Percentiles rank a stretch among this genome's conserved stretches.
Conservation (phyloP, 1,140 invertebrate genomes). For the Pissodes strobi region DNA sequence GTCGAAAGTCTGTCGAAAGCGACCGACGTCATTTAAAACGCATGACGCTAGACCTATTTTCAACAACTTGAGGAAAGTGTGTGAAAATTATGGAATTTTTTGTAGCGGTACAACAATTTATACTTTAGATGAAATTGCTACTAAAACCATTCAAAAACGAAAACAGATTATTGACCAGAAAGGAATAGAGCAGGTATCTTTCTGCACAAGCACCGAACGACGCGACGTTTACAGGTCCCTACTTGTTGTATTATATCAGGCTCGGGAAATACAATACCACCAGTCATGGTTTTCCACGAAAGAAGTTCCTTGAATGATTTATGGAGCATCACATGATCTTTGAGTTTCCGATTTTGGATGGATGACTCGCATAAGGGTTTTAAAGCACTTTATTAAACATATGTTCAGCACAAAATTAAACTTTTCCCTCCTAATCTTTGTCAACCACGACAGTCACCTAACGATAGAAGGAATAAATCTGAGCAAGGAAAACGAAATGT, state of each 20-base stretch:
- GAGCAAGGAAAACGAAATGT: no score
- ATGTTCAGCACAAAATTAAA: neutral
- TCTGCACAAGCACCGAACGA: slow-evolving; percentile 45
- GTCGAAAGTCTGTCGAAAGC: neutral
- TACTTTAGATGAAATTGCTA: no score
- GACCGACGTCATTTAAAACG: slow-evolving; percentile 4
- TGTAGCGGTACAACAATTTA: no score
- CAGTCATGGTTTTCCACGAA: slow-evolving; percentile 41
- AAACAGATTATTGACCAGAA: slow-evolving; percentile 38
- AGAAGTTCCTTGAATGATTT: no score
- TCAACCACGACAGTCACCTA: neutral
- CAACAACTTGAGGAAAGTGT: neutral
- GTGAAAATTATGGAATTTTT: slow-evolving; percentile 24
- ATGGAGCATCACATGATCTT: no score
- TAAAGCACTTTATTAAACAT: neutral
- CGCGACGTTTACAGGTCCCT: slow-evolving; percentile 49
- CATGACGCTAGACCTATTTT: slow-evolving; percentile 10
- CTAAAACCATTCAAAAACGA: no score
- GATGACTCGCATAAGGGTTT: no score
- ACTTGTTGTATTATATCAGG: slow-evolving; percentile 50
- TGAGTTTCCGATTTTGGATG: no score
- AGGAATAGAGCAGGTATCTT: slow-evolving; percentile 50
- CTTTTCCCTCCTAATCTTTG: neutral
- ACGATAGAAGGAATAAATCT: neutral
- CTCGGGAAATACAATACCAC: slow-evolving; percentile 50